Percentiles rank a stretch among this genome's conserved stretches.
Evolutionary conservation across 2,888 invertebrate species (phyloP).

Genomic region (Orthosia cruda): DNA sequence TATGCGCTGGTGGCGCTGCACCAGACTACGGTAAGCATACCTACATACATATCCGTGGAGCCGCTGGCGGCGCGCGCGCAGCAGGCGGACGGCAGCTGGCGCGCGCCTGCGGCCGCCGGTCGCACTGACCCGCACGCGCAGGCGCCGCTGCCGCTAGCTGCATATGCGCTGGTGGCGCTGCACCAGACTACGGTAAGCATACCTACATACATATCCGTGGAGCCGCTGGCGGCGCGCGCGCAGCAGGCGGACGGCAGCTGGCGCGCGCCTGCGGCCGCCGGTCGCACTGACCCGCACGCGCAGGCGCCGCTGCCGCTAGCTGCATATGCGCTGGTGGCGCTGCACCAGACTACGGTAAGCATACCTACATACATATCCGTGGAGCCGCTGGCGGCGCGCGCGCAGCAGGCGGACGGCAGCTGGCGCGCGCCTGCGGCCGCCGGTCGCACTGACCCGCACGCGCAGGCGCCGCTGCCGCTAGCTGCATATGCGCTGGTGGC

Average conservation of each 20-base stretch:
- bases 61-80: conserved; percentile 95
- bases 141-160: conserved; percentile 93
- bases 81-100: conserved; percentile 94
- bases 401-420: conserved; percentile 94
- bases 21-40: too few relatives aligned
- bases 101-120: conserved; percentile 91
- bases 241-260: too few relatives aligned
- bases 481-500: conserved; percentile 96
- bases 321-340: too few relatives aligned
- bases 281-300: too few relatives aligned
- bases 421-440: conserved; percentile 93
- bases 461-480: conserved; percentile 92
- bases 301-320: too few relatives aligned
- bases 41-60: too few relatives aligned
- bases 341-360: too few relatives aligned
- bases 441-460: conserved; percentile 90
- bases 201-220: too few relatives aligned
- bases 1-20: too few relatives aligned
- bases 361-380: too few relatives aligned
- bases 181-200: conserved; percentile 92
- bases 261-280: too few relatives aligned
- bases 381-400: conserved; percentile 94
- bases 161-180: conserved; percentile 95
- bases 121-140: conserved; percentile 89
- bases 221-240: too few relatives aligned